Base-by-base conservation (phyloP, 2,113 vertebrate species). In the Nothocercus nigrocapillus region DNA sequence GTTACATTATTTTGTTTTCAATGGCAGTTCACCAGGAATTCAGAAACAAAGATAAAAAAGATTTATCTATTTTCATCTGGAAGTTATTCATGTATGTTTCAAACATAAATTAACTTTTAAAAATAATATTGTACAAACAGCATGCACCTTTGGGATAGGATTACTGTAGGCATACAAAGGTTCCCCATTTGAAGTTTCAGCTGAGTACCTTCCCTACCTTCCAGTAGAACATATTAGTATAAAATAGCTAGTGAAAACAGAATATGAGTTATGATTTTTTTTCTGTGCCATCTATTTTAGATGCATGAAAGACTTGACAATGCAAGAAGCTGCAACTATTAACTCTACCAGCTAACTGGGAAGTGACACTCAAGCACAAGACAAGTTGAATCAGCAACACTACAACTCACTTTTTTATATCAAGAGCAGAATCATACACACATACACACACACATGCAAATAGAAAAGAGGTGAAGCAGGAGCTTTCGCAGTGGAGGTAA, bases 361-460 rank as follows among this genome's bases (percentile, higher is more conserved):
- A 92, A 58, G 15, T 74, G n/a, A n/a, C 7, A n/a, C 11, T 5
- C 9, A 22, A 3, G 2, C 7, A 16, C 0, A 1, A 11, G 40
- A 58, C 61, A 32, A 70, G 63, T 30, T 7, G 38, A 70, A 89
- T 67, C 42, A 72, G 11, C 9, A 51, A 19, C 17, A 28, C 9
- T 63, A 27, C 22, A 45, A 40, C 5, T 54, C 7, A 3, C 0
- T 56, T 59, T 22, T 62, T 88, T 62, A 11, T 56, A 63, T 14
- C 0, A 2, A 67, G 25, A 75, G 3, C 25, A 89, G 45, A 73
- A 49, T 49, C 49, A 49, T 49, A 49, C 19, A 49, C 47, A 47
- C 47, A 47, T 18, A 47, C 47, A 47, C 21, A 49, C 21, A 49
- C 49, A 49, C 11, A 49, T 24, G 49, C 49, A 49, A 49, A 49